Base-by-base conservation (phyloP, 1,140 invertebrate species). In the Nasonia giraulti region DNA sequence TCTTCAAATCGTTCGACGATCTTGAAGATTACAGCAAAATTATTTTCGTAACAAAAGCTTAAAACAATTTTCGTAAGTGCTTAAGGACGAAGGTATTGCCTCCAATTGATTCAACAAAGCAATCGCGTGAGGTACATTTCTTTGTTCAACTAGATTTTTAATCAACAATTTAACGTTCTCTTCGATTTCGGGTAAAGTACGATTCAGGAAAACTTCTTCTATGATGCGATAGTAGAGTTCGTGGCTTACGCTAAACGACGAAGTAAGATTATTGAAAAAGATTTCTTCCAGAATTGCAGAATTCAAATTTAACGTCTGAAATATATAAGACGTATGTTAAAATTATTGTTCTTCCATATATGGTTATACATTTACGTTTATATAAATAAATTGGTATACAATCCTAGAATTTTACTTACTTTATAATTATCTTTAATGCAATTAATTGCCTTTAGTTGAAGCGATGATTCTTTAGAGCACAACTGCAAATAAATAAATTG, bases 251-350 rank as follows among this genome's bases (percentile, higher is more conserved):
- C 86, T 87, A 37, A 93, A 93, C 20, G 78, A 89, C 23, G 87
- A 74, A 8, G 92, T 92, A 44, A 93, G 87, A 85, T 93, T 90
- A 87, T 90, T 91, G 75, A 91, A 90, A 75, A 93, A 93, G 4
- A 93, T 80, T 88, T 92, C 90, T 87, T 92, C 90, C 62, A 93
- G 81, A 55, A 92, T 88, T 37, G 87, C 86, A 76, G 89, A 55
- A 47, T 89, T 80, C 23, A 92, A 87, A n/a, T 85, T 87, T 6
- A 89, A 31, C 44, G 85, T 82, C 92, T 92, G 69, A 66, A 89
- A 90, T 47, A 86, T 27, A 78, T 77, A 86, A 87, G 50, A 73
- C 62, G 81, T 76, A 77, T 10, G 31, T 50, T 37, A 69, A 75
- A 82, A 66, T 71, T 62, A n/a, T 85, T 69, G 11, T 80, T 80